Percentiles rank a stretch among this genome's conserved stretches.
These are phyloP conservation scores for Tupaia chinensis DNA, from an alignment of 2,113 vertebrate genomes.

Conservation along the genomic window DNA sequence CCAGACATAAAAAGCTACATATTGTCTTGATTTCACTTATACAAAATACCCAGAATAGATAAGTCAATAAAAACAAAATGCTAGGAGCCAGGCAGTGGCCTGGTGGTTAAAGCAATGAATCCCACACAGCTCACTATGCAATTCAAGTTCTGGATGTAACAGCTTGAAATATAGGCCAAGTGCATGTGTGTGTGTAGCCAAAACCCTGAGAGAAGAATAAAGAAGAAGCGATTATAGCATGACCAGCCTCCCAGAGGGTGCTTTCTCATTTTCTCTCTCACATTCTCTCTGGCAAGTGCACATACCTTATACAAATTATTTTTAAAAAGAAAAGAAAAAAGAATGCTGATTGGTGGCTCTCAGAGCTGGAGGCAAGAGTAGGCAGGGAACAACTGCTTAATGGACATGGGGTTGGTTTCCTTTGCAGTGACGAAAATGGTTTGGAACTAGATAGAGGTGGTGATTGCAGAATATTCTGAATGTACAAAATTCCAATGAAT, in stretches of 20 bases:
- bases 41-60: background rate
- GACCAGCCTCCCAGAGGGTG: too few species aligned
- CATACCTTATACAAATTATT: too few species aligned
- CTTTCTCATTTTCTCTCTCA: too few species aligned
- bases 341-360: background rate
- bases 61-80: background rate
- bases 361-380: background rate
- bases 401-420: background rate
- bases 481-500: background rate
- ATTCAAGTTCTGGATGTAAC: too few species aligned
- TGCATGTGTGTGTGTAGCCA: too few species aligned
- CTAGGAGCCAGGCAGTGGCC: too few species aligned
- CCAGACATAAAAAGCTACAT: background rate
- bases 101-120: too few species aligned
- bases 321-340: background rate
- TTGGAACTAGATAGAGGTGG: background rate
- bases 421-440: background rate
- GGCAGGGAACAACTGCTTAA: background rate
- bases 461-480: background rate
- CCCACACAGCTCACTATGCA: too few species aligned
- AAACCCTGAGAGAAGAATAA: too few species aligned
- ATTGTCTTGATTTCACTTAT: background rate
- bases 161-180: too few species aligned
- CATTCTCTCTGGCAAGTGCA: too few species aligned
- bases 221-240: too few species aligned